Base-by-base conservation (phyloP, 2,888 invertebrate genomes). In the Acheta domesticus region DNA sequence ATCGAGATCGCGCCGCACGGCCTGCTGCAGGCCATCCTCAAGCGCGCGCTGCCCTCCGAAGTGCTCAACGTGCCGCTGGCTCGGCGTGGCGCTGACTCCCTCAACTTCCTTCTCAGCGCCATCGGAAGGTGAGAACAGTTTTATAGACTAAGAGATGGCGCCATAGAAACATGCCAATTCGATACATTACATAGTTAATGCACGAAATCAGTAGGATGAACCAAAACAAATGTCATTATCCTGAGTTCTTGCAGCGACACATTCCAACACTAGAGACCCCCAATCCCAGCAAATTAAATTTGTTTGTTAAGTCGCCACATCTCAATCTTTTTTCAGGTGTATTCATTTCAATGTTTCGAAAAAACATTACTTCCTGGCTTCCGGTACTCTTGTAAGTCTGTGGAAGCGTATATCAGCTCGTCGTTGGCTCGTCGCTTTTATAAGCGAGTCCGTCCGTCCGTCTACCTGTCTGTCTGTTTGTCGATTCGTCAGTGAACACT, bases 1-100 rank as follows among this genome's bases (percentile, higher is more conserved):
- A 93, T 97, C 82, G 97, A 97, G 87, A 92, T 97, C 79, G 96
- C 97, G 0, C 97, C 97, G 0, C 97, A 97, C 84, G 94, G 95
- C 12, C 89, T 97, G 0, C 90, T 97, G 62, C 96, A 96, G 85
- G 94, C 92, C n/a, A n/a, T n/a, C n/a, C n/a, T n/a, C n/a, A n/a
- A n/a, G n/a, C n/a, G n/a, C n/a, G n/a, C n/a, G n/a, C n/a, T n/a
- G n/a, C n/a, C n/a, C n/a, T n/a, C n/a, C n/a, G 93, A 82, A 89
- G 95, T 75, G 93, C 95, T 0, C 62, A 62, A 62, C n/a, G 62
- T 62, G 62, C 62, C 62, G 14, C 5, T 62, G n/a, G n/a, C 62
- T 2, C 14, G n/a, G 5, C 62, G 62, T 3, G 62, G 62, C 14
- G 14, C 62, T 14, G 62, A 62, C 62, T 62, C 62, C n/a, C 62